A percentile compares a stretch with the other conserved stretches of the same genome.
phyloP scores from a whole-genome alignment of 2,797 vertebrate genomes.

The Myiotriccus ornatus region DNA sequence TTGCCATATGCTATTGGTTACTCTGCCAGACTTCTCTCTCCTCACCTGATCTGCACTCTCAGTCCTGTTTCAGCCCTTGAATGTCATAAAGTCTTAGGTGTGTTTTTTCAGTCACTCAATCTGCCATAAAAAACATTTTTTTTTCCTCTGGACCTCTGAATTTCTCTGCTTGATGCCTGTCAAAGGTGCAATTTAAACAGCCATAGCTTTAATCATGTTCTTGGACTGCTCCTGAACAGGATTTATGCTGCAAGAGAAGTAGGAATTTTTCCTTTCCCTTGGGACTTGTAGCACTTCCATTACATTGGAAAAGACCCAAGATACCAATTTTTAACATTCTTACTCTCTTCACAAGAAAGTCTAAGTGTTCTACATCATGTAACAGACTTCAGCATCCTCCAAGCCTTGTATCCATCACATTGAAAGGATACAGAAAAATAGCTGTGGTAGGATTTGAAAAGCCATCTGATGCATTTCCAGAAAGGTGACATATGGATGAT shows the following conservation, averaged over 20 bases:
- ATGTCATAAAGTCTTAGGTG: neutral
- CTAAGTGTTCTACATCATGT: neutral
- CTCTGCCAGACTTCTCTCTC: neutral
- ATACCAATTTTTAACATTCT: neutral
- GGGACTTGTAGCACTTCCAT: neutral
- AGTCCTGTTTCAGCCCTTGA: neutral
- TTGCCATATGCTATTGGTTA: neutral
- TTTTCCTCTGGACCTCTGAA: neutral
- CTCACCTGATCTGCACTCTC: neutral
- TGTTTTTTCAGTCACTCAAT: neutral
- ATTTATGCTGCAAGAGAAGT: neutral
- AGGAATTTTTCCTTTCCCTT: neutral
- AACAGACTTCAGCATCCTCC: neutral
- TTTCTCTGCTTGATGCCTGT: neutral
- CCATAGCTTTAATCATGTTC: neutral
- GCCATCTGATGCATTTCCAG: neutral
- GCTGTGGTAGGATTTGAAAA: neutral
- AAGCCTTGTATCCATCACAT: neutral
- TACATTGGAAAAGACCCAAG: slow-evolving; percentile 19
- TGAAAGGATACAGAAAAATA: neutral
- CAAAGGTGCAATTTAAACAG: neutral
- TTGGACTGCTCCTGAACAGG: neutral
- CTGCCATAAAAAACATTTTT: neutral
- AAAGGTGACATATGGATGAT: neutral
- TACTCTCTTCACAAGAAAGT: neutral